phyloP scores from a whole-genome alignment of 2,797 vertebrate genomes.

The Apogon hyalosoma region DNA sequence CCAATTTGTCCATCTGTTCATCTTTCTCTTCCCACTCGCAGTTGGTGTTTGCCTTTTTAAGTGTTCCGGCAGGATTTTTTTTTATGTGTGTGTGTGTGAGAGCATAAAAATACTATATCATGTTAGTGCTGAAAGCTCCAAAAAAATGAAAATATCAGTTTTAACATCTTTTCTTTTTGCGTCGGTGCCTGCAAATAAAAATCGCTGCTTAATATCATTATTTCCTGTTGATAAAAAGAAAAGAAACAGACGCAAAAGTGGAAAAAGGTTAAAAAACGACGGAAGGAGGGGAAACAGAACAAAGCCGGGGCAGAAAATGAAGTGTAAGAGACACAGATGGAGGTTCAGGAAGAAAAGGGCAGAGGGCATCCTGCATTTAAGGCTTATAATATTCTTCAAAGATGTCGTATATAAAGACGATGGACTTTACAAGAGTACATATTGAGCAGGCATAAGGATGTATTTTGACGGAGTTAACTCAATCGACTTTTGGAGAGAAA shows the following conservation, averaged over 20 bases:
- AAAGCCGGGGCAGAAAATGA: neutral
- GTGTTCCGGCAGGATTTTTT: conserved; percentile 17
- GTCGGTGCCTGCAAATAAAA: no score
- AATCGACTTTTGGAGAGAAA: conserved; percentile 33
- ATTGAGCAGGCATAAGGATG: conserved; percentile 18
- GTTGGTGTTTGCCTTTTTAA: conserved; percentile 25
- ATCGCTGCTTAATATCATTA: no score
- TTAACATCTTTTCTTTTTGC: neutral
- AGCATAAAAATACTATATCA: conserved; percentile 42
- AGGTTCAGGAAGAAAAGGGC: conserved; percentile 17
- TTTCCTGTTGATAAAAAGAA: no score
- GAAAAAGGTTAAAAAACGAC: neutral
- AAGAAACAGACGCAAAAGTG: no score
- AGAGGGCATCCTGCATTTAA: conserved; percentile 13
- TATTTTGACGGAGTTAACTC: conserved; percentile 49
- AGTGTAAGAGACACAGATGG: conserved; percentile 38
- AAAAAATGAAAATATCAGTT: conserved; percentile 14
- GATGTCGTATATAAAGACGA: conserved; percentile 45
- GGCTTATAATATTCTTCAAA: conserved; percentile 66
- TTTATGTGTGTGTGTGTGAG: conserved; percentile 1
- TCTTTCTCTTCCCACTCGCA: conserved; percentile 28
- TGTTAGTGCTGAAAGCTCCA: conserved; percentile 15
- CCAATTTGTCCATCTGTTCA: conserved; percentile 68
- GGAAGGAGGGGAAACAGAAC: conserved; percentile 9
- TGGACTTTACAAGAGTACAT: conserved; percentile 27